A percentile compares a stretch with the other conserved stretches of the same genome.
Evolutionary conservation across 2,888 invertebrate genomes (phyloP).

Genomic region (Hirtodrosophila confusa): DNA sequence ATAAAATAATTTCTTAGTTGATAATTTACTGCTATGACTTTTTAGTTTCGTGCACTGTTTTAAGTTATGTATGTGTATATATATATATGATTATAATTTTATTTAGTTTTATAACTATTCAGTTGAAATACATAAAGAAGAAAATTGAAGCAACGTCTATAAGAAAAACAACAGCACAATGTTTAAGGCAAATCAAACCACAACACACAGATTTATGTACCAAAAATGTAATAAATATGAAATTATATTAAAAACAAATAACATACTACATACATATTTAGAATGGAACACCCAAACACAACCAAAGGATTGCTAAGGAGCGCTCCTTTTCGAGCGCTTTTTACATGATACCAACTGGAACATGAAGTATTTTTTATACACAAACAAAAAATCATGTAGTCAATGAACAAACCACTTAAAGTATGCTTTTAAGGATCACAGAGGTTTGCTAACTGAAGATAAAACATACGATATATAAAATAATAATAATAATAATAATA

Average conservation of each 20-base stretch:
- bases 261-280: conserved; percentile 34
- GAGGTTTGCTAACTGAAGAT: conserved; percentile 5
- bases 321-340: conserved; percentile 17
- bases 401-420: conserved; percentile 9
- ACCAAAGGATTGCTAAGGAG: conserved; percentile 34
- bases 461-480: neutral
- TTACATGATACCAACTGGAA: conserved; percentile 10
- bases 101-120: conserved; percentile 60
- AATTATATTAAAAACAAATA: conserved; percentile 68
- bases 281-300: conserved; percentile 30
- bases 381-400: conserved; percentile 16
- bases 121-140: conserved; percentile 41
- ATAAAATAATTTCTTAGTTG: conserved; percentile 68
- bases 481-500: conserved; percentile 1
- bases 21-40: conserved; percentile 44
- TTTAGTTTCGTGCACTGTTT: conserved; percentile 58
- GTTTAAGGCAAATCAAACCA: conserved; percentile 49
- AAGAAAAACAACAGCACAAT: conserved; percentile 44
- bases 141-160: conserved; percentile 37
- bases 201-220: conserved; percentile 81
- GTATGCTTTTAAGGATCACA: conserved; percentile 29
- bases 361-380: conserved; percentile 66
- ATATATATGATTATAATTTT: conserved; percentile 56
- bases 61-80: conserved; percentile 65
- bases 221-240: conserved; percentile 82